Conservation (phyloP, 1,140 invertebrate species). For the Rhagoletis zephyria region DNA sequence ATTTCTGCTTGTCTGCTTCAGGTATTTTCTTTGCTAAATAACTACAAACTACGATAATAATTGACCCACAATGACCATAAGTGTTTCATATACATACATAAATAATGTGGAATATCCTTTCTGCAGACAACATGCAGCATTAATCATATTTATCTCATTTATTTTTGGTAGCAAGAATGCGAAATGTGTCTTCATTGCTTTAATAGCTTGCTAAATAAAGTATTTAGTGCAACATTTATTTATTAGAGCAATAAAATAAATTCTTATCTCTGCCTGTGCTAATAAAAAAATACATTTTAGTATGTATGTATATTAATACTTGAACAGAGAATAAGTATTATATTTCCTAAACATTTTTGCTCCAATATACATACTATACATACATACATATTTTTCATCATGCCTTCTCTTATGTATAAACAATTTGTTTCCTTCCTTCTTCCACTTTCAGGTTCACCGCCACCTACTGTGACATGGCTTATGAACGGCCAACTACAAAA, state of each 20-base stretch:
- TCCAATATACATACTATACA: too few relatives aligned
- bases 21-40: too few relatives aligned
- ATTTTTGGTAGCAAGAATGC: not conserved
- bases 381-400: too few relatives aligned
- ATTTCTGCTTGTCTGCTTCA: too few relatives aligned
- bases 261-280: not conserved
- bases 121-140: not conserved
- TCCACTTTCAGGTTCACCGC: constrained; percentile 82
- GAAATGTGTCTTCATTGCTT: not conserved
- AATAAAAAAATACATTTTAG: not conserved
- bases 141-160: constrained; percentile 6
- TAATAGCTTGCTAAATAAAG: not conserved
- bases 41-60: not conserved
- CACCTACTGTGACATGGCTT: constrained; percentile 89
- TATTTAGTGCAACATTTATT: constrained; percentile 11
- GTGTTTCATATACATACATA: not conserved
- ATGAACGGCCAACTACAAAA: constrained; percentile 82
- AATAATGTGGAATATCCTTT: not conserved
- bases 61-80: not conserved
- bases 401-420: too few relatives aligned
- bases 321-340: not conserved
- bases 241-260: not conserved
- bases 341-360: constrained; percentile 2
- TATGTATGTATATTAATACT: not conserved
- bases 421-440: too few relatives aligned